Evolutionary conservation across 2,797 vertebrate genomes (phyloP).

Genomic region (Amniataba percoides): DNA sequence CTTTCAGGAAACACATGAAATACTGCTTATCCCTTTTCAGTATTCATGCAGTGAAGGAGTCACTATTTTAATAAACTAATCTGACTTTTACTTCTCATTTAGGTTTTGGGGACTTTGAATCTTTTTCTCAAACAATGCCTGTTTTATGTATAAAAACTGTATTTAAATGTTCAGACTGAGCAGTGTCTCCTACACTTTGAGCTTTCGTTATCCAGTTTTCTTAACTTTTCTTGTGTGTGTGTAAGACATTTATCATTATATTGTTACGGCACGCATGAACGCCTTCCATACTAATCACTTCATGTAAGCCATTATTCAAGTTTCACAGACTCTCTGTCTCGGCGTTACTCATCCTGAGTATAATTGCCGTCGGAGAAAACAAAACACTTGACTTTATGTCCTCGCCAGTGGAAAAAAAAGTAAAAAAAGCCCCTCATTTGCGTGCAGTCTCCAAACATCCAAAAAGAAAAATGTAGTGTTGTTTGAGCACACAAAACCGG

Average conservation of each 20-base stretch:
- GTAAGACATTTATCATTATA: constrained; percentile 59
- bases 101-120: background rate
- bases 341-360: constrained; percentile 28
- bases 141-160: background rate
- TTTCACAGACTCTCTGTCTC: constrained; percentile 43
- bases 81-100: background rate
- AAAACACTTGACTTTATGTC: constrained; percentile 58
- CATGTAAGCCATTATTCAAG: constrained; percentile 59
- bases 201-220: constrained; percentile 22
- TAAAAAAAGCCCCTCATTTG: constrained; percentile 42
- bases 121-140: background rate
- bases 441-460: constrained; percentile 37
- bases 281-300: constrained; percentile 58
- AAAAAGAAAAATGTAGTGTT: background rate
- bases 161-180: constrained; percentile 12
- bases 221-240: background rate
- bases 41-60: background rate
- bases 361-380: constrained; percentile 56
- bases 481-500: constrained; percentile 49
- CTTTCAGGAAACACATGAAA: background rate
- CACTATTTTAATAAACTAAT: background rate
- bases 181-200: background rate
- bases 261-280: constrained; percentile 1
- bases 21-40: background rate
- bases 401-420: constrained; percentile 6